Evolutionary conservation across 2,113 vertebrate genomes (phyloP), one percentile per base, ranked within the genome.

Genomic region (Gambusia holbrooki): DNA sequence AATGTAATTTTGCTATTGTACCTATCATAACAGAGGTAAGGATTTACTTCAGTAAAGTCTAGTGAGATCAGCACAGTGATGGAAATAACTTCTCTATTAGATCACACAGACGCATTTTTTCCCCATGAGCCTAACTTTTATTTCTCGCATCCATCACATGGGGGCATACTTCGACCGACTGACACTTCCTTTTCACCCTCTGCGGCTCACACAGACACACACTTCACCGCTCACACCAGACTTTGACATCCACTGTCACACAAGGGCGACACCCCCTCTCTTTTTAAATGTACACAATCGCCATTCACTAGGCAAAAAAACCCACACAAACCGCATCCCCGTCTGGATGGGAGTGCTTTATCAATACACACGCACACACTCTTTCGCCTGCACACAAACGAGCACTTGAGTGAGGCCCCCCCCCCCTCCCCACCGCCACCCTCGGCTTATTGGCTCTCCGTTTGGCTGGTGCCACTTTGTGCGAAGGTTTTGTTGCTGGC

Each of bases 131-230:
- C 40, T 5, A 42, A 62, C 74, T 33, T 84, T 75, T 79, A 86
- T 73, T 93, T 93, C 91, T 84, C 54, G 25, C 72, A 66, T 2
- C 66, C 33, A 87, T 91, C 93, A 93, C 93, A 89, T 87, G 93
- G 92, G 93, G 93, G 92, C 93, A 89, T 87, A 90, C 93, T 94
- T 93, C 71, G 90, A 88, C 91, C 81, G 71, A 77, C 72, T 83
- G 84, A 81, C 63, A 72, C 66, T 77, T 79, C 62, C 77, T 77
- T 73, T 86, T 79, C 67, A 81, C 76, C 32, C 75, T 70, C 62
- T 65, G 80, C 40, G 63, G 79, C 68, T 78, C 73, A 83, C 77
- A 78, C 80, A 75, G 81, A 73, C 48, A 69, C 75, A 80, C 81
- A 80, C 74, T 32, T 70, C 63, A 64, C 54, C 78, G 45, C 81